Percentiles rank a stretch among this genome's conserved stretches.
phyloP scores from a whole-genome alignment of 2,888 invertebrate species.

The Lapara coniferarum region DNA sequence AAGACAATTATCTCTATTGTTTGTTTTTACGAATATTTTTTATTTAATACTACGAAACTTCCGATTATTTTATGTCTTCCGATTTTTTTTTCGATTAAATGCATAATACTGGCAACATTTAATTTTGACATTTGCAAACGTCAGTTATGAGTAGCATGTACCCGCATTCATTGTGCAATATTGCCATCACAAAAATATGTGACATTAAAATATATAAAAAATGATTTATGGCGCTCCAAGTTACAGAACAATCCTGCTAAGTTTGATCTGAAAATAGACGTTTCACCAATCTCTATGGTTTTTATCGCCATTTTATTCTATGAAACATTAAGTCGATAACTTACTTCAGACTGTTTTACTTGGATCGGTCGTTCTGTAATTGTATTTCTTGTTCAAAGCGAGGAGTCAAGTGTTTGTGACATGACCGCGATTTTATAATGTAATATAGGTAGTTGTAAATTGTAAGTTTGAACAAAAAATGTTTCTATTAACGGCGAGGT shows the following conservation, averaged over 20 bases:
- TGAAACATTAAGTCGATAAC: neutral
- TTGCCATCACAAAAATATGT: conserved; percentile 6
- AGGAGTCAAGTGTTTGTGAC: conserved; percentile 37
- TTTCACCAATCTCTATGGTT: too few relatives aligned
- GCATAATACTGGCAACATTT: conserved; percentile 13
- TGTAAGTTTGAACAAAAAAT: conserved; percentile 71
- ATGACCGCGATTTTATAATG: conserved; percentile 39
- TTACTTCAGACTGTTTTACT: too few relatives aligned
- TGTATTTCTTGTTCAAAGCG: conserved; percentile 1
- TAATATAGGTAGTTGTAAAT: conserved; percentile 65
- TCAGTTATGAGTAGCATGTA: neutral
- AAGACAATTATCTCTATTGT: neutral
- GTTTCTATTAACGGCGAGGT: conserved; percentile 49
- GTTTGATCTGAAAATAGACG: too few relatives aligned
- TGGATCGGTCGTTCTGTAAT: neutral
- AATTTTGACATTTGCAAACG: conserved; percentile 7
- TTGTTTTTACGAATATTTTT: neutral
- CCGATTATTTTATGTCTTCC: neutral
- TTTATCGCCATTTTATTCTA: too few relatives aligned
- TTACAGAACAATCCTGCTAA: too few relatives aligned
- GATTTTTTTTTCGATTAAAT: neutral
- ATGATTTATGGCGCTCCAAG: neutral
- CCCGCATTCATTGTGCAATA: conserved; percentile 13
- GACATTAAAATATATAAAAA: neutral
- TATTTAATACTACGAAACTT: neutral